Conservation (phyloP, 2,113 vertebrate genomes). For the Strix aluco region DNA sequence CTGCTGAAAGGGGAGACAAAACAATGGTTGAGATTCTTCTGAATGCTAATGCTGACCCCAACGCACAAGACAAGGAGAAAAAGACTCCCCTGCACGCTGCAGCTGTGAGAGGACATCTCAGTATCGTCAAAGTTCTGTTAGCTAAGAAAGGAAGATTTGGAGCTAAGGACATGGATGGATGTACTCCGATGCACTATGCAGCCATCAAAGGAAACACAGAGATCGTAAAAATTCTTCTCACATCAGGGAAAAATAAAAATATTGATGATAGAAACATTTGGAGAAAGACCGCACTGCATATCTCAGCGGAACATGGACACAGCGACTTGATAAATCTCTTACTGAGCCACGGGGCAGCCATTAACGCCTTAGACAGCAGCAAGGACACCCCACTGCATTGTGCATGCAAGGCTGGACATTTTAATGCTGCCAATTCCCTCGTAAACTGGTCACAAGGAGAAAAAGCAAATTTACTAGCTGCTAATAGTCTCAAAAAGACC, state of each 20-base stretch:
- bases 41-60: constrained; percentile 66
- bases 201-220: constrained; percentile 58
- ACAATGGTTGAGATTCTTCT: constrained; percentile 72
- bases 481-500: constrained; percentile 76
- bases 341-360: constrained; percentile 65
- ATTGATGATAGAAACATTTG: constrained; percentile 75
- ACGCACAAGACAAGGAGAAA: constrained; percentile 73
- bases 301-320: constrained; percentile 71
- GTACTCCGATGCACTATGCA: constrained; percentile 75
- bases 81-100: constrained; percentile 78
- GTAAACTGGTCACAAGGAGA: constrained; percentile 63
- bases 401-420: constrained; percentile 71
- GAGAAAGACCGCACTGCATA: constrained; percentile 78
- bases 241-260: constrained; percentile 66
- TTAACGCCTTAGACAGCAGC: constrained; percentile 74
- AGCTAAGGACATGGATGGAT: constrained; percentile 81
- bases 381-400: constrained; percentile 80
- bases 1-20: constrained; percentile 56
- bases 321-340: constrained; percentile 59
- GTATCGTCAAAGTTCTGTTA: constrained; percentile 53
- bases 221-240: constrained; percentile 55
- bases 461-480: constrained; percentile 68
- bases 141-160: constrained; percentile 62
- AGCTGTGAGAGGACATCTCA: constrained; percentile 59
- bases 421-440: constrained; percentile 56